Evolutionary conservation across 2,113 vertebrate species (phyloP).

Genomic region (Macrotis lagotis): DNA sequence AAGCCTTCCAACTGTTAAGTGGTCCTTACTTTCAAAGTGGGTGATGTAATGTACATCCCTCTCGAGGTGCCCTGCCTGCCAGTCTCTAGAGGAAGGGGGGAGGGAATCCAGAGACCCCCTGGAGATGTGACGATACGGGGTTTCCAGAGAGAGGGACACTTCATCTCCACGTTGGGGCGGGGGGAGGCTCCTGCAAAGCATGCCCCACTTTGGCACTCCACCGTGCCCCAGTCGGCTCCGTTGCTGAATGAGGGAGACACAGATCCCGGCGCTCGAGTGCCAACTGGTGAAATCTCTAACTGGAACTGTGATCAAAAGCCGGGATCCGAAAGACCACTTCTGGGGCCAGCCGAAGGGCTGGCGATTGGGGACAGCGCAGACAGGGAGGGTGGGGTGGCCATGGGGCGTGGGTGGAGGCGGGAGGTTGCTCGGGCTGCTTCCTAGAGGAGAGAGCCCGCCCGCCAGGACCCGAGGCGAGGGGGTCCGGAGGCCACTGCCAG

Average conservation of each 20-base stretch:
- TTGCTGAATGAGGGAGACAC: conserved; percentile 10
- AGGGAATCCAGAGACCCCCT: not conserved
- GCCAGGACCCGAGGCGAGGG: not conserved
- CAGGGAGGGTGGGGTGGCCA: conserved; percentile 2
- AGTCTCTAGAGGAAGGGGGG: not conserved
- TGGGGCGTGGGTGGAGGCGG: not conserved
- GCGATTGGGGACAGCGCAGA: not conserved
- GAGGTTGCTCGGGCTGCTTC: not conserved
- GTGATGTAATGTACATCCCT: not conserved
- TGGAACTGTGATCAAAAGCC: not conserved
- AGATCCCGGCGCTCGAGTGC: not conserved
- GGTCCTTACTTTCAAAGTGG: not conserved
- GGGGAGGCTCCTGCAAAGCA: not conserved
- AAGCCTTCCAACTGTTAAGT: not conserved
- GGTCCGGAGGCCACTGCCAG: not conserved
- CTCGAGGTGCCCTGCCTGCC: not conserved
- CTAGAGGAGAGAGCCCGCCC: not conserved
- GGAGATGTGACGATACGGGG: not conserved
- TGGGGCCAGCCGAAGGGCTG: not conserved
- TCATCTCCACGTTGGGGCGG: not conserved
- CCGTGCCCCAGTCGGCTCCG: conserved; percentile 40
- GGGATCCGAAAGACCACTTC: not conserved
- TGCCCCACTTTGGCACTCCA: conserved; percentile 16
- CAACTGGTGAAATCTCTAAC: conserved; percentile 8
- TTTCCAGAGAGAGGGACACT: not conserved